Base-by-base conservation (phyloP, 2,797 vertebrate genomes). In the Sebastes oblongus region DNA sequence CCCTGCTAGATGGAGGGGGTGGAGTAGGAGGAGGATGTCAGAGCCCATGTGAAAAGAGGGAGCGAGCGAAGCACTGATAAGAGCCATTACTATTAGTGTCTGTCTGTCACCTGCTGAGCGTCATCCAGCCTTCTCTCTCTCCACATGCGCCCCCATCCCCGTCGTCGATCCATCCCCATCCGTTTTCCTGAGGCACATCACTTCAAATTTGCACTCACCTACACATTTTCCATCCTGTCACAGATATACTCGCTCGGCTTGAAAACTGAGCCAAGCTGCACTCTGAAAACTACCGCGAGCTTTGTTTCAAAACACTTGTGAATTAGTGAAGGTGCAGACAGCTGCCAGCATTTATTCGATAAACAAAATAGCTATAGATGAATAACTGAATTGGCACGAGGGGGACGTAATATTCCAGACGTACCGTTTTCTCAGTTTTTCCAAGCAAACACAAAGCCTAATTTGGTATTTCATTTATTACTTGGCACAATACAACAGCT, bases 81-180 rank as follows among this genome's bases (percentile, higher is more conserved):
- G 94, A 94, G 93, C 94, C 94, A 94, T 95, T 95, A 94, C 95
- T 94, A 94, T 95, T 95, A 94, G 93, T 95, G 94, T 94, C 92
- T 94, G 94, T 94, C 94, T 96, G 95, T 95, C 94, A 95, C 94
- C 94, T 93, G 93, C 94, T 93, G 94, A 91, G 93, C 91, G 90
- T 94, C 94, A 95, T 92, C 90, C 91, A 90, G 89, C 88, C 92
- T 91, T 76, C 89, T 87, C 91, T 80, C 86, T 88, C 91, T 88
- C 90, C 90, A 87, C 87, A 86, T 80, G 83, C 83, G 59, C 89
- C 89, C 88, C 88, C 85, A 79, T 86, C 91, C 88, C 86, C 75
- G 78, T 87, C 88, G 76, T 87, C 88, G 76, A 91, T 92, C 91
- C 80, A 89, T 92, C 86, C 91, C 89, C 89, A 91, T 91, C 88